These are phyloP conservation scores for Gymnocheta viridis DNA, from an alignment of 2,888 invertebrate species.

Conservation along the genomic window DNA sequence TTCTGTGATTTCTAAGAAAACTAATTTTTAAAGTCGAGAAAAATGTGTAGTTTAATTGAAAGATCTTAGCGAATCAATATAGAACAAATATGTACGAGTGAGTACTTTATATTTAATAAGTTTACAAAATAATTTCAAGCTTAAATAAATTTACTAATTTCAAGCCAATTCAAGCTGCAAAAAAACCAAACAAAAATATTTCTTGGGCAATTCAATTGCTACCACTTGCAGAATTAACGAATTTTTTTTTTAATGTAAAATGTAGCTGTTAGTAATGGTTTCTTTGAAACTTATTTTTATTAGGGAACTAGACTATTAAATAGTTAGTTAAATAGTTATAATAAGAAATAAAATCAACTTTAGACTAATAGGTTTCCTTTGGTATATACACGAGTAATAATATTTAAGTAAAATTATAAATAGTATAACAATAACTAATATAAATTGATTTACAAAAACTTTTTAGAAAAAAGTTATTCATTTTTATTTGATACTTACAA, in stretches of 20 bases:
- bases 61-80: background rate
- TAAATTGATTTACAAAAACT: background rate
- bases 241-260: too few species aligned
- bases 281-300: constrained; percentile 15
- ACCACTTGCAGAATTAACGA: background rate
- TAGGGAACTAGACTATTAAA: constrained; percentile 42
- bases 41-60: background rate
- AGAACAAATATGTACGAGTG: too few species aligned
- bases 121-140: background rate
- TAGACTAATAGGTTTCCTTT: constrained; percentile 16
- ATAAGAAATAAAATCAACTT: background rate
- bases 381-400: background rate
- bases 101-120: background rate
- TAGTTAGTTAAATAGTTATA: constrained; percentile 5
- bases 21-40: background rate
- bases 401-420: background rate
- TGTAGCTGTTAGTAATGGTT: constrained; percentile 10
- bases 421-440: background rate
- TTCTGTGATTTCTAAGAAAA: too few species aligned
- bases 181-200: background rate
- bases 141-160: background rate
- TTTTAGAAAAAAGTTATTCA: background rate
- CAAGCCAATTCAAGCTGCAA: background rate
- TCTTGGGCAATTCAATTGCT: background rate
- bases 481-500: constrained; percentile 30